Evolutionary conservation across 2,888 invertebrate genomes (phyloP).

Genomic region (Dichetophora obliterata): DNA sequence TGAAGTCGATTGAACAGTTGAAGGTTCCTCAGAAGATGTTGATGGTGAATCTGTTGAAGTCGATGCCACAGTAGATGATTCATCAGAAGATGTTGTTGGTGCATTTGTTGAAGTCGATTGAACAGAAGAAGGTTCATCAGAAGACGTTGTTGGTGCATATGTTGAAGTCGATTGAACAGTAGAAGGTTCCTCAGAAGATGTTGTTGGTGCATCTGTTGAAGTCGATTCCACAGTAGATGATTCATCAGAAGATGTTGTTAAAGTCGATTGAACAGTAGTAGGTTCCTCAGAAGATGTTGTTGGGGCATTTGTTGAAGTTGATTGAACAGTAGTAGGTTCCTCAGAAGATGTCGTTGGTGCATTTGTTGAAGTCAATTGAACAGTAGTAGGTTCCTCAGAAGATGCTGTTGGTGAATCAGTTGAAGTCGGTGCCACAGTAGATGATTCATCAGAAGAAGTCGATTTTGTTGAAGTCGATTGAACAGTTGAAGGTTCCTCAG

Average conservation of each 20-base stretch:
- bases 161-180: background rate
- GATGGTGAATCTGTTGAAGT: background rate
- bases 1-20: background rate
- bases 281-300: background rate
- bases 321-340: background rate
- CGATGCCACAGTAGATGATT: background rate
- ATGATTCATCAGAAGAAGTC: background rate
- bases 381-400: background rate
- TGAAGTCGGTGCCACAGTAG: background rate
- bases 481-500: background rate
- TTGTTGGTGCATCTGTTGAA: background rate
- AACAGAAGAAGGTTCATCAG: background rate
- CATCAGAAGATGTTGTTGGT: background rate
- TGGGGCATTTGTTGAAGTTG: background rate
- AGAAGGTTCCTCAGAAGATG: background rate
- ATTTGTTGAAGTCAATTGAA: background rate
- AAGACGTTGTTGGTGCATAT: background rate
- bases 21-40: background rate
- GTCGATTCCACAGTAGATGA: background rate
- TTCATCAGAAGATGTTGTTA: background rate
- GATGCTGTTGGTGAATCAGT: background rate
- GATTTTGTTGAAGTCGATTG: background rate
- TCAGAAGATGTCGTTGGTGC: background rate
- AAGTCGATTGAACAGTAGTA: background rate
- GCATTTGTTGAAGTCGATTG: background rate